Evolutionary conservation across 1,140 invertebrate genomes (phyloP), one percentile per base, ranked within the genome.

Genomic region (Pseudomyrmex cubaensis): DNA sequence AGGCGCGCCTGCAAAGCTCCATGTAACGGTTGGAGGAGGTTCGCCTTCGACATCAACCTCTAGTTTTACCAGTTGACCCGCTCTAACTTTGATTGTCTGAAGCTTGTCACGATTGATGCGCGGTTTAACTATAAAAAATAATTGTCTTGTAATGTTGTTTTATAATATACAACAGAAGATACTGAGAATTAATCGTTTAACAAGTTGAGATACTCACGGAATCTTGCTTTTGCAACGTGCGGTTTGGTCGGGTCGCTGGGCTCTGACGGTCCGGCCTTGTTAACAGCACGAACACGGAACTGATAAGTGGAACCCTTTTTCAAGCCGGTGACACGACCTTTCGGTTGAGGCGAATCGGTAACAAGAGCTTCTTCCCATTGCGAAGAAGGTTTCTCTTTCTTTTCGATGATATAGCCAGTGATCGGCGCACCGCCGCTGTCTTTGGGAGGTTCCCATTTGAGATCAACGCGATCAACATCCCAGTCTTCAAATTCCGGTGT

Each of bases 21-120:
- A 99, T 15, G 96, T 97, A 77, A 98, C 96, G 54, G 96, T 97
- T 95, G 99, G 99, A 92, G 98, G 97, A 54, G 99, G 99, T 95
- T 99, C 98, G 93, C 98, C 99, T 90, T 97, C 98, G 70, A 99
- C 97, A 92, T 99, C 98, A 4, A 99, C 97, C 91, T 99, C 98
- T 82, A 99, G 96, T 91, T 98, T 98, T 82, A 99, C 97, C 35
- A 97, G 95, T 93, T 99, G 97, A 9, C 99, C 98, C 72, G 98
- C 98, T 85, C 98, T 96, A 0, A 99, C 97, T 87, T 97, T 97
- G 0, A 99, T 95, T n/a, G 96, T 96, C 75, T 98, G 96, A 91
- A 99, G 95, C 93, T 99, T 98, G 57, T 98, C 98, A 59, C 98
- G 96, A 92, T 99, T 98, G 90, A 99, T 99, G 72, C 95, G 95